Evolutionary conservation across 2,797 vertebrate genomes (phyloP).

Genomic region (Phoebastria nigripes): DNA sequence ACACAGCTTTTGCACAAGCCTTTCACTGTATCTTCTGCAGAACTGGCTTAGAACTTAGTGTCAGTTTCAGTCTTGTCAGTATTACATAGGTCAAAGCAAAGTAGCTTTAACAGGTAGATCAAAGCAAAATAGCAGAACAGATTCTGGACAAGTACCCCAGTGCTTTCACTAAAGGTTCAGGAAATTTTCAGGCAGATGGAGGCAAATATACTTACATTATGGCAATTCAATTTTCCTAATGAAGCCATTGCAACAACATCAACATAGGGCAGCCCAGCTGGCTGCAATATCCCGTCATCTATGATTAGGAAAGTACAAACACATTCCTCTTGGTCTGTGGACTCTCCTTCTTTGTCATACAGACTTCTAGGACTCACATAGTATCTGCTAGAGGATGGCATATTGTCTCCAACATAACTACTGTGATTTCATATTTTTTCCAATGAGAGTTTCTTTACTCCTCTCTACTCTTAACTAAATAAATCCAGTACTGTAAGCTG

Average conservation of each 20-base stretch:
- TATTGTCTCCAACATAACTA: neutral
- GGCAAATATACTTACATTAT: neutral
- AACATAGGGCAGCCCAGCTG: neutral
- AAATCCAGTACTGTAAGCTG: neutral
- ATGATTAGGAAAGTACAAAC: neutral
- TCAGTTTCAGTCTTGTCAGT: neutral
- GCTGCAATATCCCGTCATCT: neutral
- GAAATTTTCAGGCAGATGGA: conserved; percentile 9
- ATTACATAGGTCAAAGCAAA: neutral
- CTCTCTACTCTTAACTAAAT: neutral
- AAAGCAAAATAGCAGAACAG: neutral
- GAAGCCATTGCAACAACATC: neutral
- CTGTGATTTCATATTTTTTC: neutral
- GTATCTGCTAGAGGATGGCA: neutral
- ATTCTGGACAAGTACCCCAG: neutral
- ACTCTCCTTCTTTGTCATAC: neutral
- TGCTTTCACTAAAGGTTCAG: neutral
- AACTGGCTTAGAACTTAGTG: neutral
- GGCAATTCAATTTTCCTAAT: conserved; percentile 21
- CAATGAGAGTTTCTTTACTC: neutral
- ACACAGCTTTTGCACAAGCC: neutral
- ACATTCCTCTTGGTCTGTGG: neutral
- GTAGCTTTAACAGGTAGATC: neutral
- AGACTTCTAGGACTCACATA: neutral
- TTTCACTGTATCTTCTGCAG: neutral